Percentiles rank a stretch among this genome's conserved stretches.
Conservation (phyloP, 53 echinoderm and acorn worm genomes). For the Astropecten irregularis region DNA sequence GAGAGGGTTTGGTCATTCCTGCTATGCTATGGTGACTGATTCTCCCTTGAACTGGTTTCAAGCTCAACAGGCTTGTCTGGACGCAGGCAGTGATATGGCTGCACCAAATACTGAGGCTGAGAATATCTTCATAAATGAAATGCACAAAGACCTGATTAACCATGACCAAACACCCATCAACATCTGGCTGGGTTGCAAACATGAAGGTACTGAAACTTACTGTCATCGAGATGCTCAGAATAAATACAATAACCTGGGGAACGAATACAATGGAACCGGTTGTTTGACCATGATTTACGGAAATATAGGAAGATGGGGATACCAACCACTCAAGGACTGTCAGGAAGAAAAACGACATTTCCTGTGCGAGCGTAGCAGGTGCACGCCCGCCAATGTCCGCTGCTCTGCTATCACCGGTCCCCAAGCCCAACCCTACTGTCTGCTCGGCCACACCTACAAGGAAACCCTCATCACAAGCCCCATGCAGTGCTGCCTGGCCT, state of each 20-base stretch:
- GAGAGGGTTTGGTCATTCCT: conserved; percentile 4
- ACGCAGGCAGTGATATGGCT: not conserved
- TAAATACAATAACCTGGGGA: not conserved
- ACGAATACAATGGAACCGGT: not conserved
- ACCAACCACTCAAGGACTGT: not conserved
- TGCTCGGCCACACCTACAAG: conserved; percentile 28
- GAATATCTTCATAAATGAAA: conserved; percentile 9
- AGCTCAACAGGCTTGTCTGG: conserved; percentile 6
- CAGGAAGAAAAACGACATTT: not conserved
- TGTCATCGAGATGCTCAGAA: not conserved
- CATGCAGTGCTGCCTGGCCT: conserved; percentile 28
- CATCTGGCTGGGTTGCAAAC: conserved; percentile 34
- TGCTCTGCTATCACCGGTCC: not conserved
- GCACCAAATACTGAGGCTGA: conserved; percentile 13
- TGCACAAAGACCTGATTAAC: not conserved
- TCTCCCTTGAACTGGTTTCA: not conserved
- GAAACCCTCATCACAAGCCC: not conserved
- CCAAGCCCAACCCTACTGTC: conserved; percentile 21
- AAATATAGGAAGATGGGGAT: not conserved
- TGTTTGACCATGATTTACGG: conserved; percentile 15
- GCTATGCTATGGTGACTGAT: conserved; percentile 6
- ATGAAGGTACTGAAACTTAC: not conserved
- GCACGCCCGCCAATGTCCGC: not conserved
- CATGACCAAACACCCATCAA: not conserved
- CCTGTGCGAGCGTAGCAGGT: conserved; percentile 17